These are phyloP conservation scores for Drosophila malerkotliana DNA, from an alignment of 1,140 invertebrate species.

Conservation along the genomic window DNA sequence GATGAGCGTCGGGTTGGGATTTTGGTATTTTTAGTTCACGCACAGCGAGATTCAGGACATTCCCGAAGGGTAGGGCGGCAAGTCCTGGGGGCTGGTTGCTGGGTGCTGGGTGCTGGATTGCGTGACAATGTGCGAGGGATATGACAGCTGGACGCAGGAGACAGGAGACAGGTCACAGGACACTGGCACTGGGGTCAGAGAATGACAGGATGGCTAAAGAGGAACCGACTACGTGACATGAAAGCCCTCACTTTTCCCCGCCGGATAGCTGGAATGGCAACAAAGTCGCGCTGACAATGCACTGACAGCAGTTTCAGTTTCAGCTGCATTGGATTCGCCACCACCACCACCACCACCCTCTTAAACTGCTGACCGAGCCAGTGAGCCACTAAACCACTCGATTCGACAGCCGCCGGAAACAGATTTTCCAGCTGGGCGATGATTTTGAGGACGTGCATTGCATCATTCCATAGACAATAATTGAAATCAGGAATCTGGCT, in stretches of 20 bases:
- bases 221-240: constrained; percentile 24
- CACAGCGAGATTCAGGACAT: background rate
- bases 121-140: constrained; percentile 66
- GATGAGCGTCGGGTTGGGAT: constrained; percentile 57
- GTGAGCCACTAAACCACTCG: constrained; percentile 27
- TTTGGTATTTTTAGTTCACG: constrained; percentile 57
- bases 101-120: constrained; percentile 32
- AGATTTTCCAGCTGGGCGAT: constrained; percentile 10
- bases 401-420: constrained; percentile 2
- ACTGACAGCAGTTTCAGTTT: constrained; percentile 31
- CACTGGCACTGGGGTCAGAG: background rate
- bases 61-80: background rate
- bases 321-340: constrained; percentile 6
- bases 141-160: constrained; percentile 54
- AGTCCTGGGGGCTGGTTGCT: background rate
- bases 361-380: constrained; percentile 2
- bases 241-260: background rate
- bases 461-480: background rate
- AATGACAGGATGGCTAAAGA: constrained; percentile 1
- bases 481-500: background rate
- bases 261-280: background rate
- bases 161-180: constrained; percentile 18
- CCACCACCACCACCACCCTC: background rate
- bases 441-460: constrained; percentile 4
- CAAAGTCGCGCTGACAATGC: constrained; percentile 33